A percentile compares a stretch with the other conserved stretches of the same genome.
These are phyloP conservation scores for Fulica atra DNA, from an alignment of 2,113 vertebrate species.

Conservation along the genomic window DNA sequence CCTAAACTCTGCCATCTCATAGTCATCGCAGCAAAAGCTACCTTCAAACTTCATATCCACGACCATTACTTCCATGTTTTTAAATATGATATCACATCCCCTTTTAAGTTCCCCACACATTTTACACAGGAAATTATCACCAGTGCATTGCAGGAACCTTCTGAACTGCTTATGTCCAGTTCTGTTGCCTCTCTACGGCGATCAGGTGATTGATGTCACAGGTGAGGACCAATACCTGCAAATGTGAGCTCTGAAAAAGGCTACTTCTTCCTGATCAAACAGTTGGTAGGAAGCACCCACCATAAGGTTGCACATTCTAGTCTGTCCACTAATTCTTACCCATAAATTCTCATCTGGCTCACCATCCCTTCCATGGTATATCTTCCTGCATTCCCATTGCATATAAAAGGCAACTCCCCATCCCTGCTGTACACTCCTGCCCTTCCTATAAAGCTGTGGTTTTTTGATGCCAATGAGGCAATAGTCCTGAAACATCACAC, in stretches of 20 bases:
- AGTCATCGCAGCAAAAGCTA: neutral
- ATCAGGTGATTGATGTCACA: neutral
- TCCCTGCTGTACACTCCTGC: neutral
- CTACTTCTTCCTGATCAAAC: neutral
- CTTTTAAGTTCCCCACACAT: neutral
- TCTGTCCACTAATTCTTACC: neutral
- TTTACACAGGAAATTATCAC: neutral
- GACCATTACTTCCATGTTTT: neutral
- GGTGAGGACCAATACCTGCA: neutral
- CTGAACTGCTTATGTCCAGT: neutral
- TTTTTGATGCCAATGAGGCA: neutral
- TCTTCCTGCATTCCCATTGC: neutral
- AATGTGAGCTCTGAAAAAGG: neutral
- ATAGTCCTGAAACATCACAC: neutral
- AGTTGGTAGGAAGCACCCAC: neutral
- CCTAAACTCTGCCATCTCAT: neutral
- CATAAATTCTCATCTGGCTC: neutral
- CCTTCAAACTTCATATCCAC: neutral
- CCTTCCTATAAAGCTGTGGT: neutral
- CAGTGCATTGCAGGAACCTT: neutral
- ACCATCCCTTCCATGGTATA: neutral
- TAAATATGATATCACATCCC: neutral
- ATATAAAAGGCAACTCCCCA: neutral
- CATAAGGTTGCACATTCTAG: too few species aligned
- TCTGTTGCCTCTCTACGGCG: neutral